These are phyloP conservation scores for Ophiodon elongatus DNA, from an alignment of 2,113 vertebrate species.

Conservation along the genomic window DNA sequence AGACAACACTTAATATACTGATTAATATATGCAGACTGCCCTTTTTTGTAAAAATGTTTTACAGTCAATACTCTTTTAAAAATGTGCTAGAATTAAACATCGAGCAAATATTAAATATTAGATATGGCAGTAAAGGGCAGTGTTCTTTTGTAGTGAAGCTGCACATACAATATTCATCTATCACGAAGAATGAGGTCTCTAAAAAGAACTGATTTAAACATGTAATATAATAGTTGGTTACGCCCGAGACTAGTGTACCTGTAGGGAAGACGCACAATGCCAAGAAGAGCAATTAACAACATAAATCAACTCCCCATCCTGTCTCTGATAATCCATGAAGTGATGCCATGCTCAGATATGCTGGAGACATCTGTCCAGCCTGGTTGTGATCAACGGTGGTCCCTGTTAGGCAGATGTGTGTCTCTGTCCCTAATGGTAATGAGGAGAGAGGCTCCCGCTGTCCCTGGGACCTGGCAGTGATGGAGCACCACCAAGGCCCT, in stretches of 20 bases:
- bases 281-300: conserved; percentile 62
- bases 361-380: conserved; percentile 54
- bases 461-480: conserved; percentile 62
- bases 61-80: not conserved
- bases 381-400: conserved; percentile 6
- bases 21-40: not conserved
- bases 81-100: not conserved
- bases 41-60: too few species aligned
- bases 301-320: conserved; percentile 59
- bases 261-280: conserved; percentile 25
- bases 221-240: not conserved
- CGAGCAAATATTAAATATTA: not conserved
- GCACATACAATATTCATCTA: not conserved
- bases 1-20: not conserved
- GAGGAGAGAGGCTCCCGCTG: conserved; percentile 41
- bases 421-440: conserved; percentile 30
- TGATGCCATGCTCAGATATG: conserved; percentile 49
- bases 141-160: not conserved
- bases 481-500: conserved; percentile 46
- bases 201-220: not conserved
- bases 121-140: not conserved
- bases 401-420: conserved; percentile 55
- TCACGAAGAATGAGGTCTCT: not conserved
- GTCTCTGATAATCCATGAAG: conserved; percentile 52
- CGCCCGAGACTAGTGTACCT: not conserved